A percentile compares a stretch with the other conserved stretches of the same genome.
These are phyloP conservation scores for Pelobates cultripes DNA, from an alignment of 2,797 vertebrate genomes.

Conservation along the genomic window DNA sequence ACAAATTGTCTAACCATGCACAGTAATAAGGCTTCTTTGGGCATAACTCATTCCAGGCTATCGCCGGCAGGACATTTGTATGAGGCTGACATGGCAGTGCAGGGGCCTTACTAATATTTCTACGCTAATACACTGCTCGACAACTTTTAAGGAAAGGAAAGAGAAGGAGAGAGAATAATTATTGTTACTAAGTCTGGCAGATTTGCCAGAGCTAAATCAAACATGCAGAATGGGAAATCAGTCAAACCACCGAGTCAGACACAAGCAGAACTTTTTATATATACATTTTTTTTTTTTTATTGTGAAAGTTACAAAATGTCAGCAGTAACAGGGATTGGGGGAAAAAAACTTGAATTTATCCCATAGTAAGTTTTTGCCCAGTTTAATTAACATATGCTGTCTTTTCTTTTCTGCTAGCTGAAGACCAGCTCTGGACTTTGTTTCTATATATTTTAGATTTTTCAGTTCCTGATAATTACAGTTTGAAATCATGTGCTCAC, in stretches of 20 bases:
- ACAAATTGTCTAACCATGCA: conserved; percentile 46
- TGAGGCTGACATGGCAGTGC: conserved; percentile 30
- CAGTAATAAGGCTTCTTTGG: conserved; percentile 44
- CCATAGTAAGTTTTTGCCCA: no score
- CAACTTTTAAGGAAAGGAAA: conserved; percentile 23
- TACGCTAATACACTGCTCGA: conserved; percentile 44
- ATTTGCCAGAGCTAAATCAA: conserved; percentile 18
- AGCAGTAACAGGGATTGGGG: no score
- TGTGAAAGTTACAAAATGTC: neutral
- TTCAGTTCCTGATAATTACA: no score
- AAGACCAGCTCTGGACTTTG: no score
- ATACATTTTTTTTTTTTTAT: neutral
- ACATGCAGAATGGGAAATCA: conserved; percentile 9
- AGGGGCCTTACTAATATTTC: conserved; percentile 35
- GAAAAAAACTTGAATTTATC: no score
- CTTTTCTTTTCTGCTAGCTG: no score
- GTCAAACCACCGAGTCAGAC: neutral
- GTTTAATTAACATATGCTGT: no score
- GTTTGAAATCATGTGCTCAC: no score
- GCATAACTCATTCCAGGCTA: conserved; percentile 35
- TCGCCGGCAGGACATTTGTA: conserved; percentile 43
- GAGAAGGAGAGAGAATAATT: conserved; percentile 14
- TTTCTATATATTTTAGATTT: no score
- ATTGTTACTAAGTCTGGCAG: conserved; percentile 1
- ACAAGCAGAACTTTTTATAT: neutral